A percentile compares a stretch with the other conserved stretches of the same genome.
Conservation (phyloP, 2,113 vertebrate genomes). For the Entomyzon cyanotis region DNA sequence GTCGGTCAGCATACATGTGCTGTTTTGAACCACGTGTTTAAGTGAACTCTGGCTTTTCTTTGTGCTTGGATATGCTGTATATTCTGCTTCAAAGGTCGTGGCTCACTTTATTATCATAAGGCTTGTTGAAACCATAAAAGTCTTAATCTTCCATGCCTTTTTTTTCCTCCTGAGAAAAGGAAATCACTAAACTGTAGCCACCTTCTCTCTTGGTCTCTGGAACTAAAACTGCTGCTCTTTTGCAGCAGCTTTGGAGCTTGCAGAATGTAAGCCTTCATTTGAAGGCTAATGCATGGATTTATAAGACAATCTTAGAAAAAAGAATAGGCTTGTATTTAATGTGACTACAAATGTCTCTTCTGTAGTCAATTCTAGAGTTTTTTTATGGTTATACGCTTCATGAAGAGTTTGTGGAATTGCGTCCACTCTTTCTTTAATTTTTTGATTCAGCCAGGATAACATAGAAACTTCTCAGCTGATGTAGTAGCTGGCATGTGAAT, state of each 20-base stretch:
- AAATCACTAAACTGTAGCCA: neutral
- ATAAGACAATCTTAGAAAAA: neutral
- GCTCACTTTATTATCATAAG: neutral
- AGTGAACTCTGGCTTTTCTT: neutral
- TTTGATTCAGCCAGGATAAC: neutral
- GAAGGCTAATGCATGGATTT: neutral
- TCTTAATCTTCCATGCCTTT: neutral
- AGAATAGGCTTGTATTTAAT: neutral
- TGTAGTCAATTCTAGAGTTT: neutral
- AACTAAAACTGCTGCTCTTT: neutral
- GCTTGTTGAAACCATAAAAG: neutral
- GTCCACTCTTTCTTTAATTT: neutral
- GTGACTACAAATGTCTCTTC: neutral
- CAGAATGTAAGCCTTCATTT: neutral
- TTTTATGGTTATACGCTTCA: neutral
- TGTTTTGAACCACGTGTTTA: neutral
- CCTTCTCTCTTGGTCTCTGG: neutral
- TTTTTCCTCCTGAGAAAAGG: fast-evolving
- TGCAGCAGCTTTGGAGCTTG: neutral
- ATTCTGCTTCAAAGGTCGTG: neutral
- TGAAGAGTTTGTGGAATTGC: neutral
- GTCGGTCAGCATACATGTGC: neutral
- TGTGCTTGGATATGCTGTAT: neutral
- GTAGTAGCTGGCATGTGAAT: neutral
- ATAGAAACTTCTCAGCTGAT: neutral